Base-by-base conservation (phyloP, 2,113 vertebrate genomes). In the Rhagologus leucostigma region DNA sequence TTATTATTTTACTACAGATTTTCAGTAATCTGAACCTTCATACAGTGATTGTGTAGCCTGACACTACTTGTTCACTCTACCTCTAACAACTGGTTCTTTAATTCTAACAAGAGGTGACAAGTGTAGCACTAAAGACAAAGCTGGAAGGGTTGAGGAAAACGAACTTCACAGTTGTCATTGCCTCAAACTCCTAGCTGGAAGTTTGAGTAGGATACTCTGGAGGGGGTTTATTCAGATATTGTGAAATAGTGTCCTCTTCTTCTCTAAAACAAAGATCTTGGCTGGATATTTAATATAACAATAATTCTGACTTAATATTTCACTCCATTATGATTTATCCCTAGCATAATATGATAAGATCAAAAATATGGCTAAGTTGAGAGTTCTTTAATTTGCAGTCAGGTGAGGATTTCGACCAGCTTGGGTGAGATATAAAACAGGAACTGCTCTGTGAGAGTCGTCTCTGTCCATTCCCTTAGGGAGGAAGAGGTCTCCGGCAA, bases 391-490 rank as follows among this genome's bases (percentile, higher is more conserved):
- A 26, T 16, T 59, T 50, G 17, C 46, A 11, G 4, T 1, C 44
- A 46, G 10, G 22, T 39, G 21, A 78, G 8, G 10, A 23, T 65
- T 91, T 93, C 75, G 6, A 70, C 3, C 26, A 49, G 9, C 16
- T 62, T 21, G 3, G 12, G 12, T 59, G 59, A 80, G 37, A 80
- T 77, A 52, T 7, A 56, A 7, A 70, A 21, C 5, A 57, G 11
- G 4, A 79, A 47, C 7, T 27, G 3, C 10, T 9, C 46, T 57
- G 12, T 57, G 21, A 62, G 44, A 44, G 11, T 27, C 0, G 1
- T 39, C 9, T 62, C 39, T 41, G 4, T 22, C 13, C 5, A 77
- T 85, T 52, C 14, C 8, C 2, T 52, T 23, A 42, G 9, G 16
- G n/a, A 33, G 15, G 10, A 70, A 84, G 39, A 59, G 3, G 7